A percentile compares a stretch with the other conserved stretches of the same genome.
Evolutionary conservation across 1,140 invertebrate genomes (phyloP).

Genomic region (Hormaphis cornu): DNA sequence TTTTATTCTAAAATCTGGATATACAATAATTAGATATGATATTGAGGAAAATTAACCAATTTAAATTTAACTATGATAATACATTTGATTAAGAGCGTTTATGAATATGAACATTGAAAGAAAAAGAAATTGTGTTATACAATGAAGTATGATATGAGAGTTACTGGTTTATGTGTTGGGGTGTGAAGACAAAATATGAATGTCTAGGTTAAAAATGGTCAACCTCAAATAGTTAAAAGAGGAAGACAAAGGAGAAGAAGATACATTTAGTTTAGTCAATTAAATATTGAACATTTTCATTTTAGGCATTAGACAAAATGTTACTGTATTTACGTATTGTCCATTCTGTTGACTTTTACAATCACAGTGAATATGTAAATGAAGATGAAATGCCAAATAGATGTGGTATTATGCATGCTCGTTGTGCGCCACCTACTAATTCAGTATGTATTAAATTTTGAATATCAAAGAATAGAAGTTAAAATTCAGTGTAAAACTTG

Average conservation of each 20-base stretch:
- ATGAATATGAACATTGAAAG: too few relatives aligned
- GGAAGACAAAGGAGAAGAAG: not conserved
- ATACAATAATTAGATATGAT: too few relatives aligned
- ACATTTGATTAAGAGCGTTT: too few relatives aligned
- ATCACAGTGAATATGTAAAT: conserved; percentile 96
- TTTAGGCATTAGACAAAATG: conserved; percentile 65
- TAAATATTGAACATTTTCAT: not conserved
- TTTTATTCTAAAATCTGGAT: too few relatives aligned
- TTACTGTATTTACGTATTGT: conserved; percentile 92
- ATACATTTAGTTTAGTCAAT: not conserved
- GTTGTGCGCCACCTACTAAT: conserved; percentile 70
- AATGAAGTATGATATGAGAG: too few relatives aligned
- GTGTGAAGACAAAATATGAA: too few relatives aligned
- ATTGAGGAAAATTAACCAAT: too few relatives aligned
- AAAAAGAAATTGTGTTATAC: too few relatives aligned
- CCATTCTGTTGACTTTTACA: conserved; percentile 98
- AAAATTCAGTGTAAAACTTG: not conserved
- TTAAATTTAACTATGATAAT: too few relatives aligned
- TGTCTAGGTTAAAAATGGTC: too few relatives aligned
- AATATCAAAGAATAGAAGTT: not conserved
- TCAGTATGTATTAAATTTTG: conserved; percentile 50
- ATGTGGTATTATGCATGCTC: conserved; percentile 94
- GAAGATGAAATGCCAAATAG: conserved; percentile 99
- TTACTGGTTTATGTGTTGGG: too few relatives aligned
- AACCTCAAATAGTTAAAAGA: too few relatives aligned